A percentile compares a stretch with the other conserved stretches of the same genome.
Conservation (phyloP, 1,140 invertebrate genomes). For the Caenorhabditis inopinata region DNA sequence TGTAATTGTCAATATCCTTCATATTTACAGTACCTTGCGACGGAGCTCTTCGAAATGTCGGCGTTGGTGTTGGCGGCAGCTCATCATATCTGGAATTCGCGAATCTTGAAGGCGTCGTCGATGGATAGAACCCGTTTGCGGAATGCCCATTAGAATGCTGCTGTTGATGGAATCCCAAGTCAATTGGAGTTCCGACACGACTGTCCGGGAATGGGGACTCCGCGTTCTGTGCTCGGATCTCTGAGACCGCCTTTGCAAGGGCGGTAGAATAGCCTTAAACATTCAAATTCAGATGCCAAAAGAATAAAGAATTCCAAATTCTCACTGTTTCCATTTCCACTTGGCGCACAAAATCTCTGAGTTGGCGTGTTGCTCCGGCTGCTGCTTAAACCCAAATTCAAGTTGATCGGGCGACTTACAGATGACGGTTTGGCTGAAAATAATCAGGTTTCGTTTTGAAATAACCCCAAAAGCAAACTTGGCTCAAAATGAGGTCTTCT, state of each 20-base stretch:
- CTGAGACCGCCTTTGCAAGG: constrained; percentile 6
- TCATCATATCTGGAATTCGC: background rate
- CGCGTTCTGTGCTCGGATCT: constrained; percentile 29
- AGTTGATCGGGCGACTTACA: background rate
- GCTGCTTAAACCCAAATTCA: background rate
- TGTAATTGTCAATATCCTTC: too few relatives aligned
- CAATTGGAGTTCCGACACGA: constrained; percentile 36
- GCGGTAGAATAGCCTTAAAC: constrained; percentile 26
- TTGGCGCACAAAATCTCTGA: background rate
- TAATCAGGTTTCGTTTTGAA: background rate
- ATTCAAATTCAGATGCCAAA: background rate
- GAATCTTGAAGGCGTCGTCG: background rate
- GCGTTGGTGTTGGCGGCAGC: background rate
- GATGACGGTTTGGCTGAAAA: constrained; percentile 5
- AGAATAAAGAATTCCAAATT: background rate
- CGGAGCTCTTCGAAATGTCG: background rate
- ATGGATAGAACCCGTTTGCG: background rate
- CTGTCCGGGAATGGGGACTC: constrained; percentile 38
- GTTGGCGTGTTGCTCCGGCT: background rate
- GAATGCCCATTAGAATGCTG: background rate
- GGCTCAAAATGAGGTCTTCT: constrained; percentile 12
- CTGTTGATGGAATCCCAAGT: constrained; percentile 17
- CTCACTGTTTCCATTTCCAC: background rate
- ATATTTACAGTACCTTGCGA: background rate
- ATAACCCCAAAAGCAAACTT: background rate